A percentile compares a stretch with the other conserved stretches of the same genome.
Conservation (phyloP, 1,140 invertebrate species). For the Wiebesia pumilae region DNA sequence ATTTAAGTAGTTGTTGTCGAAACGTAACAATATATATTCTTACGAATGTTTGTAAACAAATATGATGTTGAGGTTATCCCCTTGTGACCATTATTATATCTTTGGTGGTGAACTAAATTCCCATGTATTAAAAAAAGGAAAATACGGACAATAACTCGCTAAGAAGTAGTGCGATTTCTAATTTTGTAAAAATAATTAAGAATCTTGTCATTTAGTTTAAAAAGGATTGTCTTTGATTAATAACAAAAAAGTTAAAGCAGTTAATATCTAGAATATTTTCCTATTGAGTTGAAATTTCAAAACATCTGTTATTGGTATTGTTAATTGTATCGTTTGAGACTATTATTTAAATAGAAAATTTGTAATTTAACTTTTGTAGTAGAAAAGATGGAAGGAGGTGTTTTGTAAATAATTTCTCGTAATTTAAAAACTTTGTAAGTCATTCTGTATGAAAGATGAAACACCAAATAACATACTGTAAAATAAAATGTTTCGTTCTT, state of each 20-base stretch:
- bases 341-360: slow-evolving; percentile 37
- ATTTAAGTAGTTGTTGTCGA: slow-evolving; percentile 35
- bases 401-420: slow-evolving; percentile 48
- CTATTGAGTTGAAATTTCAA: background rate
- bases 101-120: slow-evolving; percentile 21
- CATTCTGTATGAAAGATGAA: slow-evolving; percentile 33
- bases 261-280: background rate
- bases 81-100: slow-evolving; percentile 2
- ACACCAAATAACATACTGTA: slow-evolving; percentile 24
- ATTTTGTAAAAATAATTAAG: slow-evolving; percentile 24
- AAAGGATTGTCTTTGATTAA: background rate
- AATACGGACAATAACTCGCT: background rate
- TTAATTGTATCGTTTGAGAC: slow-evolving; percentile 17
- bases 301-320: slow-evolving; percentile 17
- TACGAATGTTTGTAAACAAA: slow-evolving; percentile 46
- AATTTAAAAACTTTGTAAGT: slow-evolving; percentile 45
- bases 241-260: background rate
- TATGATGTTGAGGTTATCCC: background rate
- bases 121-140: background rate
- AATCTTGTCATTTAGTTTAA: background rate
- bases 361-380: slow-evolving; percentile 28
- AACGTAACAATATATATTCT: slow-evolving; percentile 38
- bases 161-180: slow-evolving; percentile 28
- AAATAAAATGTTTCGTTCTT: slow-evolving; percentile 30
- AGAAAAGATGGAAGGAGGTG: background rate